Conservation (phyloP, 2,113 vertebrate species). For the Semnornis frantzii region DNA sequence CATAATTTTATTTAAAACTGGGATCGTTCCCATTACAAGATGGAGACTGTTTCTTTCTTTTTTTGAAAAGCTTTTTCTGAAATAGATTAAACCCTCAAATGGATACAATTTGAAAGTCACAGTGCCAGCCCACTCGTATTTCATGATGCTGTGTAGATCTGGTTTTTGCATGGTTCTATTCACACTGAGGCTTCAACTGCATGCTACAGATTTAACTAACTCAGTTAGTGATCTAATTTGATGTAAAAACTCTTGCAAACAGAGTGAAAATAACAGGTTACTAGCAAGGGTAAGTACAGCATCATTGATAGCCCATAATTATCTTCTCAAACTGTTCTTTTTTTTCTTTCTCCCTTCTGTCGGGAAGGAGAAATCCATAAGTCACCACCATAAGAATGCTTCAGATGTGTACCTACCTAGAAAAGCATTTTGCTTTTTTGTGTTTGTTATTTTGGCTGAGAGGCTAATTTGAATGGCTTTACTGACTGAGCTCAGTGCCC, state of each 20-base stretch:
- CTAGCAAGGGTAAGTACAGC: neutral
- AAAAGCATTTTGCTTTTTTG: neutral
- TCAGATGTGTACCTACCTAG: neutral
- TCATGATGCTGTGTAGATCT: neutral
- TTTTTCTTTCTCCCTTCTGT: accelerated
- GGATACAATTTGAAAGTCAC: neutral
- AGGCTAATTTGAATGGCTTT: neutral
- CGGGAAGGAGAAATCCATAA: neutral
- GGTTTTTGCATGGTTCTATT: neutral
- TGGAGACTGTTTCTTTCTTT: neutral
- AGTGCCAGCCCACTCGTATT: accelerated
- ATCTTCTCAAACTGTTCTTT: neutral
- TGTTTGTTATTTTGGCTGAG: neutral
- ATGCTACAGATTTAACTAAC: neutral
- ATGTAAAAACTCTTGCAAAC: neutral
- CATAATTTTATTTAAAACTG: neutral
- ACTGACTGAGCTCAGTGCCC: neutral
- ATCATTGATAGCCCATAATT: neutral
- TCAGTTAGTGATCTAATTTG: neutral
- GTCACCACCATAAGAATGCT: neutral
- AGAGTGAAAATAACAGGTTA: neutral
- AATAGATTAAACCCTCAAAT: neutral
- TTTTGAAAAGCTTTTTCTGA: neutral
- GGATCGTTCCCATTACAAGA: neutral
- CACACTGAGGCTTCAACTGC: neutral